Base-by-base conservation (phyloP, 2,888 invertebrate species). In the Pristionchus entomophagus region DNA sequence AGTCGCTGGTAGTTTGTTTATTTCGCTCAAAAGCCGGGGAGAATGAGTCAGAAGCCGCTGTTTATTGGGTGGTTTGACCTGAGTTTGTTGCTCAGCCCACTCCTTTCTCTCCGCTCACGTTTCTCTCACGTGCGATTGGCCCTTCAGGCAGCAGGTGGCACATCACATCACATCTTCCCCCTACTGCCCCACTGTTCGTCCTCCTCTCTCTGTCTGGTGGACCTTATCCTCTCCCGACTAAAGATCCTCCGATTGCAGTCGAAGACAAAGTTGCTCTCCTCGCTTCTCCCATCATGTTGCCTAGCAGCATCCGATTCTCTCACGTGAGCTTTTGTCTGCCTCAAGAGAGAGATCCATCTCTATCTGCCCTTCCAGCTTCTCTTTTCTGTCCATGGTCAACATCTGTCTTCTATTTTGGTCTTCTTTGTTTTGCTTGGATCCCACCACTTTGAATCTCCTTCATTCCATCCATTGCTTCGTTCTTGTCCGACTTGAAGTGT, bases 341-440 rank as follows among this genome's bases (percentile, higher is more conserved):
- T 41, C 41, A 45, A 32, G 8, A 73, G 41, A 73, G 41, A 41
- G 73, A 73, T 73, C 73, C 73, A 35, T 65, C 65, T 65, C 65
- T 65, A 35, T 65, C 35, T 5, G 2, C 2, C 56, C 5, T 69
- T 22, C 65, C 38, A 62, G 62, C 59, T n/a, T n/a, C 26, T 59
- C 65, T 69, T 73, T 73, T 73, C 41, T 73, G 41, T n/a, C 6
- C 5, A 69, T 22, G 41, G 73, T 41, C 73, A 32, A 22, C 10
- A 73, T 73, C 73, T 73, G 73, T 26, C 38, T 73, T 45, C 5
- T n/a, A 56, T 56, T n/a, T 41, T 10, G 12, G n/a, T 73, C 10
- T 41, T 26, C 26, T 35, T 45, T 73, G 73, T 73, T 73, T 73
- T 73, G 73, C n/a, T 41, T 41, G n/a, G n/a, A 73, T 73, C 73